Percentiles rank a stretch among this genome's conserved stretches.
phyloP scores from a whole-genome alignment of 2,888 invertebrate genomes.

The Chirona hameri region DNA sequence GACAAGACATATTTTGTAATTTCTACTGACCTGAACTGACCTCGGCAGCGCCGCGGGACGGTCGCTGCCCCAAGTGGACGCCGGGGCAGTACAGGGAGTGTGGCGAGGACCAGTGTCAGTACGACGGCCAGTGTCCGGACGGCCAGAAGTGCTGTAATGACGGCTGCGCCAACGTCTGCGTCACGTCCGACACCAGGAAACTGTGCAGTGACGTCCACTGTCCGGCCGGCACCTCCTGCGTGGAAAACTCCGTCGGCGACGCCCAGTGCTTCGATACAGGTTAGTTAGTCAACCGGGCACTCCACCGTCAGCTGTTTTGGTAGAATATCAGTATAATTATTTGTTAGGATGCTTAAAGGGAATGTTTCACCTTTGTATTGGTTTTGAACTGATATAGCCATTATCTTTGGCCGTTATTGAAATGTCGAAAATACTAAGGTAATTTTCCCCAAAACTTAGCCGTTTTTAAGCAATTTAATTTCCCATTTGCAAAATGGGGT shows the following conservation, averaged over 20 bases:
- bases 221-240: neutral
- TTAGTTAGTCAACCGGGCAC: too few relatives aligned
- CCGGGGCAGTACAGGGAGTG: neutral
- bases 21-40: neutral
- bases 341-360: too few relatives aligned
- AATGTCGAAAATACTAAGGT: too few relatives aligned
- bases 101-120: neutral
- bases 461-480: too few relatives aligned
- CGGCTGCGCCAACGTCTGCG: slow-evolving; percentile 23
- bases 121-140: neutral
- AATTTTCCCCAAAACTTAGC: too few relatives aligned
- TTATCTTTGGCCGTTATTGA: too few relatives aligned
- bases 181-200: neutral
- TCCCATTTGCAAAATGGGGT: too few relatives aligned
- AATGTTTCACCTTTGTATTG: too few relatives aligned
- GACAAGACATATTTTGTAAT: too few relatives aligned
- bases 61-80: slow-evolving; percentile 1
- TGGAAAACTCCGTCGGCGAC: neutral
- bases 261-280: slow-evolving; percentile 1
- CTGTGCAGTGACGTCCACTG: neutral
- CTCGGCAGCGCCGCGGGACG: neutral
- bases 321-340: too few relatives aligned
- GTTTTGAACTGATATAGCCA: too few relatives aligned
- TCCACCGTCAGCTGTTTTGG: too few relatives aligned
- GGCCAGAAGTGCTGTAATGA: neutral